A percentile compares a stretch with the other conserved stretches of the same genome.
These are phyloP conservation scores for Haemorhous mexicanus DNA, from an alignment of 2,113 vertebrate genomes.

Conservation along the genomic window DNA sequence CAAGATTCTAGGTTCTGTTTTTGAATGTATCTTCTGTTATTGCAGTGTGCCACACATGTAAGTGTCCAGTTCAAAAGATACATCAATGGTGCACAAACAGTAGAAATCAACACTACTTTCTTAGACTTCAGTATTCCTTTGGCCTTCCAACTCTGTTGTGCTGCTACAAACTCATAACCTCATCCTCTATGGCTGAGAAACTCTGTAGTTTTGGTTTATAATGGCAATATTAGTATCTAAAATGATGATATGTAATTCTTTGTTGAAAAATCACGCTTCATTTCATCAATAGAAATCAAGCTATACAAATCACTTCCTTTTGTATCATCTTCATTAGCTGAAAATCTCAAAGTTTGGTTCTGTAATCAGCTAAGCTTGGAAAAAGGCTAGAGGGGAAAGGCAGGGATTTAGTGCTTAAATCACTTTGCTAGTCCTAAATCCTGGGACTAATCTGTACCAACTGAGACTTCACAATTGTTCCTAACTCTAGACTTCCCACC, in stretches of 20 bases:
- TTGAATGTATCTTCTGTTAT: not conserved
- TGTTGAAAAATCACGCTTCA: not conserved
- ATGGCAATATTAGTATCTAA: not conserved
- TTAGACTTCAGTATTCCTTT: not conserved
- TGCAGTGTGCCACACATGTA: not conserved
- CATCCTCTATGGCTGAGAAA: not conserved
- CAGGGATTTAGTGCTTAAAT: conserved; percentile 55
- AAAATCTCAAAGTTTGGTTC: conserved; percentile 41
- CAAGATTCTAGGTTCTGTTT: not conserved
- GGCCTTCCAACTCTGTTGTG: not conserved
- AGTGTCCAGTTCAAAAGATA: not conserved
- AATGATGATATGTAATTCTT: not conserved
- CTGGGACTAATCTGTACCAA: conserved; percentile 38
- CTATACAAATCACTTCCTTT: not conserved
- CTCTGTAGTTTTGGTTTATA: not conserved
- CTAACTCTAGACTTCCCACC: not conserved
- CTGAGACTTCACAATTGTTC: not conserved
- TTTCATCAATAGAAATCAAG: not conserved
- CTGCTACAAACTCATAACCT: not conserved
- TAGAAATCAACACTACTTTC: not conserved
- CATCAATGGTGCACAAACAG: not conserved
- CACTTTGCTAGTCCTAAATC: conserved; percentile 52
- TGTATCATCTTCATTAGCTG: conserved; percentile 11
- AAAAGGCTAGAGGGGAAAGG: conserved; percentile 44
- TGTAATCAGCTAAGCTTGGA: conserved; percentile 33